A percentile compares a stretch with the other conserved stretches of the same genome.
Evolutionary conservation across 2,888 invertebrate species (phyloP).

Genomic region (Liposcelis brunnea): DNA sequence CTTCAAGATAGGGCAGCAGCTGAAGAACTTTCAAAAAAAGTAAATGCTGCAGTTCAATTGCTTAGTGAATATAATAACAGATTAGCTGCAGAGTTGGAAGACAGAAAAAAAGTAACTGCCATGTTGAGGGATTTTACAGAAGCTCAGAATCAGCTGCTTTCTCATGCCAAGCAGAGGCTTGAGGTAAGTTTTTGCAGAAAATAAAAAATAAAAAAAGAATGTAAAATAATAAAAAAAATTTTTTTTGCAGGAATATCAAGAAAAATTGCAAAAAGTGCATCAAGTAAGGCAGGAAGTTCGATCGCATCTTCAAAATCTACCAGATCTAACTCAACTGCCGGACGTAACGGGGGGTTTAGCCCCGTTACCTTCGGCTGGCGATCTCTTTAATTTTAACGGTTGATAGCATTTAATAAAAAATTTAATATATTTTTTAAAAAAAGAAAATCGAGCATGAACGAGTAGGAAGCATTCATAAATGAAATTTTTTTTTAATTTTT

Average conservation of each 20-base stretch:
- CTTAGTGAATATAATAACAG: conserved; percentile 80
- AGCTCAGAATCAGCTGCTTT: conserved; percentile 68
- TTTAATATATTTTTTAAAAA: too few species aligned
- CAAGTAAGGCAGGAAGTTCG: conserved; percentile 75
- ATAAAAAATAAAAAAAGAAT: conserved; percentile 5
- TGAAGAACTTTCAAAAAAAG: conserved; percentile 57
- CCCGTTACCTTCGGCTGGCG: conserved; percentile 87
- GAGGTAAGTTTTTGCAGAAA: conserved; percentile 38
- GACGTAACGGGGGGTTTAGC: conserved; percentile 85
- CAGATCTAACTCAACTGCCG: conserved; percentile 80
- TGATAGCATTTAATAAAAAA: background rate
- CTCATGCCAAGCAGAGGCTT: conserved; percentile 70
- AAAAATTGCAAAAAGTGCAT: conserved; percentile 72
- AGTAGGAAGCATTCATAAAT: too few species aligned
- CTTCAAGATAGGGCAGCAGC: conserved; percentile 65
- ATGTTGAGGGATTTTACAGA: conserved; percentile 80
- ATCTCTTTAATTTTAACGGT: conserved; percentile 60
- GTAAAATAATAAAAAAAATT: too few species aligned
- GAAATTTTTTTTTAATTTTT: too few species aligned
- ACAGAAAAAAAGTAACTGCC: conserved; percentile 63
- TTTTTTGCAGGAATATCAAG: conserved; percentile 64
- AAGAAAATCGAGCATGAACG: too few species aligned
- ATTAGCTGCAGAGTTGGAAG: conserved; percentile 74
- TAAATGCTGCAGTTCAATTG: conserved; percentile 73
- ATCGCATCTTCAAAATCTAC: conserved; percentile 83